A percentile compares a stretch with the other conserved stretches of the same genome.
Evolutionary conservation across 2,888 invertebrate species (phyloP).

Genomic region (Gerosis bhagava): DNA sequence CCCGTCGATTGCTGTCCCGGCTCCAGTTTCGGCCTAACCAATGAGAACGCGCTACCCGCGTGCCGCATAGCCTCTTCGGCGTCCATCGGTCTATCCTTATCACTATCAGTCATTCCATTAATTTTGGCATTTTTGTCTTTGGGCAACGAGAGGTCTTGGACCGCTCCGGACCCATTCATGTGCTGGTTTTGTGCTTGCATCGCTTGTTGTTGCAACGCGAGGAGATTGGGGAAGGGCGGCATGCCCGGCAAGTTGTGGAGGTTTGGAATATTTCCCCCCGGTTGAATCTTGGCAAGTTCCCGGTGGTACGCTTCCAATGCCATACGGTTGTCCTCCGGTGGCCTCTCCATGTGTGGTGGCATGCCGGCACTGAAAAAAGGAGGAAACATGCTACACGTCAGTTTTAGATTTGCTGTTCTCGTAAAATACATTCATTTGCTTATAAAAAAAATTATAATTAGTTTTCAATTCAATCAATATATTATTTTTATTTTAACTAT

Average conservation of each 20-base stretch:
- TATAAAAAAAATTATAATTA: too few species aligned
- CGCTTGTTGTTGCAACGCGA: constrained; percentile 89
- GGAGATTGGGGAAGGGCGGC: constrained; percentile 84
- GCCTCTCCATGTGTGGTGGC: constrained; percentile 82
- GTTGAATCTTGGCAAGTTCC: constrained; percentile 94
- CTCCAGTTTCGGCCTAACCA: constrained; percentile 93
- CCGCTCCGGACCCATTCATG: constrained; percentile 85
- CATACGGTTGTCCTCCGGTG: constrained; percentile 93
- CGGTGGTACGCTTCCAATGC: constrained; percentile 96
- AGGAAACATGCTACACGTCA: constrained; percentile 89
- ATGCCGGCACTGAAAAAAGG: constrained; percentile 91
- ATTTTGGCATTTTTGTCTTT: constrained; percentile 87
- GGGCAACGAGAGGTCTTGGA: constrained; percentile 93
- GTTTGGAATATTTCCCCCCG: constrained; percentile 83
- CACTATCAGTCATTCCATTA: constrained; percentile 85
- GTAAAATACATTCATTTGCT: too few species aligned
- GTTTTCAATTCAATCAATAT: too few species aligned
- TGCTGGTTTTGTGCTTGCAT: constrained; percentile 75
- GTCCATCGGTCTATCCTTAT: constrained; percentile 84
- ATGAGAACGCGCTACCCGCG: constrained; percentile 92
- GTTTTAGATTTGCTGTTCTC: constrained; percentile 81
- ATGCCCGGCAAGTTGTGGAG: constrained; percentile 72
- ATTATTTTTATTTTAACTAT: too few species aligned
- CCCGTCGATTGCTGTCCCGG: constrained; percentile 89
- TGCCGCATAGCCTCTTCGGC: constrained; percentile 88